Evolutionary conservation across 2,888 invertebrate genomes (phyloP).

Genomic region (Mythimna pallens): DNA sequence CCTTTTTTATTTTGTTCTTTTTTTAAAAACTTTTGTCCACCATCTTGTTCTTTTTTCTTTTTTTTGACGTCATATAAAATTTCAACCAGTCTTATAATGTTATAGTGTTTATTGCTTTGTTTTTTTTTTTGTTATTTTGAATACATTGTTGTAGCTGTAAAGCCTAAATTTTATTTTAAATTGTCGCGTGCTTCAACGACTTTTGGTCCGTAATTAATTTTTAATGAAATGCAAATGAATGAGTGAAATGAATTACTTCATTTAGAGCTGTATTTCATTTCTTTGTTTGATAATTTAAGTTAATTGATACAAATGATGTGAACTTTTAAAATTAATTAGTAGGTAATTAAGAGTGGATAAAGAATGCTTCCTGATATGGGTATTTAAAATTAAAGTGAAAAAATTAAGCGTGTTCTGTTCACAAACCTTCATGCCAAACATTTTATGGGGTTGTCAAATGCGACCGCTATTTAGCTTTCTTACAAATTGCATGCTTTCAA

Average conservation of each 20-base stretch:
- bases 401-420: conserved; percentile 2
- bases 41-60: conserved; percentile 71
- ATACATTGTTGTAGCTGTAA: conserved; percentile 53
- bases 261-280: conserved; percentile 30
- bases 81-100: conserved; percentile 67
- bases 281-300: conserved; percentile 35
- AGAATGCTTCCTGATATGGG: conserved; percentile 24
- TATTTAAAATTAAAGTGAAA: conserved; percentile 29
- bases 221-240: conserved; percentile 49
- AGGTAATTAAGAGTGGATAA: conserved; percentile 55
- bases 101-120: conserved; percentile 67
- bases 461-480: conserved; percentile 24
- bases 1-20: conserved; percentile 70
- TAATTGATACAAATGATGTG: conserved; percentile 53
- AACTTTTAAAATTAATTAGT: conserved; percentile 68
- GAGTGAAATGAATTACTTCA: conserved; percentile 34
- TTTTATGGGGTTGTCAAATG: conserved; percentile 41
- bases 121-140: conserved; percentile 47
- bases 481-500: conserved; percentile 20
- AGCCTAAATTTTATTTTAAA: conserved; percentile 58
- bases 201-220: conserved; percentile 26
- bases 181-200: conserved; percentile 33
- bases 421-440: conserved; percentile 24
- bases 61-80: conserved; percentile 68
- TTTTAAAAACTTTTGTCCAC: conserved; percentile 67